Percentiles rank a stretch among this genome's conserved stretches.
These are phyloP conservation scores for Scartelaos histophorus DNA, from an alignment of 2,113 vertebrate genomes.

Conservation along the genomic window DNA sequence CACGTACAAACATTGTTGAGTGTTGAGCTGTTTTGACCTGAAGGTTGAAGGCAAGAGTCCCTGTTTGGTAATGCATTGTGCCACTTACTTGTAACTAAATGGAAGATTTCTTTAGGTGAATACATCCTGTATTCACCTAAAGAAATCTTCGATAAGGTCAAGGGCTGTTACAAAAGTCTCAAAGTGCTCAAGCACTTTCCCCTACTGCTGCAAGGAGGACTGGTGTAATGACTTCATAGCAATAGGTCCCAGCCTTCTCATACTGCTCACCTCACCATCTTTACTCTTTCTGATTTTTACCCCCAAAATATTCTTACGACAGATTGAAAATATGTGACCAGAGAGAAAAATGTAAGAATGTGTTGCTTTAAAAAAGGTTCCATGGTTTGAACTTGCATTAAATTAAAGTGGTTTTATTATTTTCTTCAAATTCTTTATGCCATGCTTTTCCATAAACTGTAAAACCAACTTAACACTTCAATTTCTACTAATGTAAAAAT, in stretches of 20 bases:
- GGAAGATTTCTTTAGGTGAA: too few relatives aligned
- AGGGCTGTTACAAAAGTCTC: rapidly evolving
- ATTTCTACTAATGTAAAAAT: background rate
- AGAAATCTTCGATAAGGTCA: too few relatives aligned
- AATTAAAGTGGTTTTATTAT: too few relatives aligned
- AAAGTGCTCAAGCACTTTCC: rapidly evolving
- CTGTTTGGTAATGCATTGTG: too few relatives aligned
- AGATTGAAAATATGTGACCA: too few relatives aligned
- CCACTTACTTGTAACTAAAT: too few relatives aligned
- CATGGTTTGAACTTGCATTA: too few relatives aligned
- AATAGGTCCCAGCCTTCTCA: slow-evolving; percentile 25
- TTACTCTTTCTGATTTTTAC: slow-evolving; percentile 37
- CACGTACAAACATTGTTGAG: background rate
- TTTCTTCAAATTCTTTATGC: background rate
- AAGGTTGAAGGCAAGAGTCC: too few relatives aligned
- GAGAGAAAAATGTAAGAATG: too few relatives aligned
- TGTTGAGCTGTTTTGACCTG: background rate
- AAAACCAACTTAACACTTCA: background rate
- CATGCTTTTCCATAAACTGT: background rate
- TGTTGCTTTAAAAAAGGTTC: too few relatives aligned
- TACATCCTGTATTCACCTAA: too few relatives aligned
- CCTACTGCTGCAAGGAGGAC: slow-evolving; percentile 36
- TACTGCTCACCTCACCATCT: slow-evolving; percentile 35
- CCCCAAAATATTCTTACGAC: background rate
- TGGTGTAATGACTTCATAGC: slow-evolving; percentile 37